A percentile compares a stretch with the other conserved stretches of the same genome.
Conservation (phyloP, 2,888 invertebrate species). For the Xylophagus ater region DNA sequence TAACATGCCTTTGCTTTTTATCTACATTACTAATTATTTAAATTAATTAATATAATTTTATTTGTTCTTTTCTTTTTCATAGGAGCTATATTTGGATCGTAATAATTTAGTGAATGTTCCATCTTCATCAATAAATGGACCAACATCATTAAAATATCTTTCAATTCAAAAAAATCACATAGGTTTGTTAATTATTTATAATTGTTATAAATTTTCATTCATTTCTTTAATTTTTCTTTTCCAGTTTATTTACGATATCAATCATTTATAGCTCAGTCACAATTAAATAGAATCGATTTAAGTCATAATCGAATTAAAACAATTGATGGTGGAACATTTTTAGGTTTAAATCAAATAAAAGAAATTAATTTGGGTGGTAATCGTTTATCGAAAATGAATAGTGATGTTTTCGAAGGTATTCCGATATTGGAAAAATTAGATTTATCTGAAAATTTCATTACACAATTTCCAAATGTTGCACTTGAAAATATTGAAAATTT, state of each 20-base stretch:
- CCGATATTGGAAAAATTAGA: conserved; percentile 67
- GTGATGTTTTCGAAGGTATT: conserved; percentile 67
- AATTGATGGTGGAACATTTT: conserved; percentile 66
- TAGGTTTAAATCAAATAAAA: conserved; percentile 53
- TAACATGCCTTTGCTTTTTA: no score
- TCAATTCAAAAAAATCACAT: conserved; percentile 71
- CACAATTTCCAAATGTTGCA: conserved; percentile 68
- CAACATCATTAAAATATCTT: conserved; percentile 57
- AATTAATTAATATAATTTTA: no score
- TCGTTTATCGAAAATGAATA: conserved; percentile 66
- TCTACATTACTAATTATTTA: no score
- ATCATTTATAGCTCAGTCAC: conserved; percentile 57
- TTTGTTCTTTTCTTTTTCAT: conserved; percentile 25
- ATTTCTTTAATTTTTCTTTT: conserved; percentile 25
- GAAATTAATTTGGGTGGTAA: conserved; percentile 66
- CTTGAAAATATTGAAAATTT: conserved; percentile 58
- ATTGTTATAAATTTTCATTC: conserved; percentile 8
- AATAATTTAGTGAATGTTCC: conserved; percentile 70
- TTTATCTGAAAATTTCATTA: conserved; percentile 75
- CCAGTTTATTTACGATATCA: conserved; percentile 55
- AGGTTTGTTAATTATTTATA: conserved; percentile 44
- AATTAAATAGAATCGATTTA: conserved; percentile 65
- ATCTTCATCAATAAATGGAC: conserved; percentile 69
- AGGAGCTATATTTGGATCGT: conserved; percentile 70
- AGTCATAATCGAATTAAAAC: conserved; percentile 63